A percentile compares a stretch with the other conserved stretches of the same genome.
These are phyloP conservation scores for Aythya baeri DNA, from an alignment of 2,113 vertebrate genomes.

Conservation along the genomic window DNA sequence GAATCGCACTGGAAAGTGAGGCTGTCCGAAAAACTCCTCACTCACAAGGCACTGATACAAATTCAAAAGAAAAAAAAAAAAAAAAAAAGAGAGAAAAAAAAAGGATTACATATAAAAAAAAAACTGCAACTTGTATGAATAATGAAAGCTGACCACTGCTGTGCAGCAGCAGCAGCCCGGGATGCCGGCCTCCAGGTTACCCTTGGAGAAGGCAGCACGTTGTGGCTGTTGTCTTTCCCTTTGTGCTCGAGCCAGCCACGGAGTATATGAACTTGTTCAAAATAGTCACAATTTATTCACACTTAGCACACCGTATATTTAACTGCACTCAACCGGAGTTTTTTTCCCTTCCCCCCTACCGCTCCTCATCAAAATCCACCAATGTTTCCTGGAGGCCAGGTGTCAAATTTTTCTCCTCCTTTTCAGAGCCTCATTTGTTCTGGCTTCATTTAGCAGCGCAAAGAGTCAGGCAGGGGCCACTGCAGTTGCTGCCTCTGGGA, in stretches of 20 bases:
- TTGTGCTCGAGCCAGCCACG: not conserved
- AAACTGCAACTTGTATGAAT: not conserved
- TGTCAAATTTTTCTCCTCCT: constrained; percentile 52
- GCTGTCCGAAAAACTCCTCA: not conserved
- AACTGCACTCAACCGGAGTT: not conserved
- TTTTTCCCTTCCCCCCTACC: not conserved
- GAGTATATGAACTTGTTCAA: constrained; percentile 6
- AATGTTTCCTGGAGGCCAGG: constrained; percentile 50
- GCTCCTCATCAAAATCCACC: constrained; percentile 42
- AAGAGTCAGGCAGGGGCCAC: constrained; percentile 46
- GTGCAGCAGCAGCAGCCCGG: not conserved
- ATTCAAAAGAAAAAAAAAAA: not conserved
- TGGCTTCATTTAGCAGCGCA: constrained; percentile 30
- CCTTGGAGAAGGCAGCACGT: not conserved
- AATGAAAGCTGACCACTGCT: not conserved
- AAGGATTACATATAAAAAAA: not conserved
- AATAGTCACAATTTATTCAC: constrained; percentile 52
- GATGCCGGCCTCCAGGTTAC: constrained; percentile 13
- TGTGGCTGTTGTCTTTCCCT: not conserved
- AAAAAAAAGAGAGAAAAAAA: not conserved
- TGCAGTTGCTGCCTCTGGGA: constrained; percentile 34
- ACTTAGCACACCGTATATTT: constrained; percentile 60
- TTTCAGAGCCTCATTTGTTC: constrained; percentile 58
- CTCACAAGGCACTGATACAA: not conserved
- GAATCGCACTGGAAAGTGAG: not conserved